Evolutionary conservation across 2,113 vertebrate genomes (phyloP), one percentile per base, ranked within the genome.

Genomic region (Glareola pratincola): DNA sequence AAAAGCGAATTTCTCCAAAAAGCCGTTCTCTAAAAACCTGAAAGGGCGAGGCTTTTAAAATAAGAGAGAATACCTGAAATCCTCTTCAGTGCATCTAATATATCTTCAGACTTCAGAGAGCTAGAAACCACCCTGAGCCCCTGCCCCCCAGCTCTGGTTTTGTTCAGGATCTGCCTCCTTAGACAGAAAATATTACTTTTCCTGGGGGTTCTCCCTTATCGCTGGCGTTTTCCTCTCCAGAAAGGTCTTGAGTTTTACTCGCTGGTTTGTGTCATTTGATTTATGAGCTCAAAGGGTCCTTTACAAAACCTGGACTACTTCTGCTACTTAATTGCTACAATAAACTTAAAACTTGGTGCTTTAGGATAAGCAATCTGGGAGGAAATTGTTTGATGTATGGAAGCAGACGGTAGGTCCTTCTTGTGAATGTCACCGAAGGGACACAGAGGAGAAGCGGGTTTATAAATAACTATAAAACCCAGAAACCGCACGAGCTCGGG

Each of bases 1-100:
- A 97, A 94, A 95, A 91, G 92, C 29, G 36, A 94, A 93, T 87
- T 92, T 50, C 62, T 95, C 62, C 18, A 29, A 84, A 74, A 94
- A 93, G 66, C 48, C 14, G 0, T 18, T 81, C 72, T 68, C 39
- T 72, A 27, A 43, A 47, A 93, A 48, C 74, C 71, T 48, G 91
- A 91, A 82, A 72, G 64, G 41, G 64, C 0, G 2, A 62, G 36
- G 53, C 27, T 87, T 92, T 94, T 54, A n/a, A 63, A 90, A 74
- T 3, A 56, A 59, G 36, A 86, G n/a, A 88, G 89, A 84, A 60
- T 72, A 37, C 3, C 36, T 48, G 69, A 78, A 80, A 89, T 26
- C 9, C 36, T 7, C 34, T 43, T n/a, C 9, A 14, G 54, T 24
- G 21, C 50, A 26, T 94, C 72, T 47, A 60, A 74, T 67, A 34